phyloP scores from a whole-genome alignment of 2,113 vertebrate genomes.

The Mobula birostris region DNA sequence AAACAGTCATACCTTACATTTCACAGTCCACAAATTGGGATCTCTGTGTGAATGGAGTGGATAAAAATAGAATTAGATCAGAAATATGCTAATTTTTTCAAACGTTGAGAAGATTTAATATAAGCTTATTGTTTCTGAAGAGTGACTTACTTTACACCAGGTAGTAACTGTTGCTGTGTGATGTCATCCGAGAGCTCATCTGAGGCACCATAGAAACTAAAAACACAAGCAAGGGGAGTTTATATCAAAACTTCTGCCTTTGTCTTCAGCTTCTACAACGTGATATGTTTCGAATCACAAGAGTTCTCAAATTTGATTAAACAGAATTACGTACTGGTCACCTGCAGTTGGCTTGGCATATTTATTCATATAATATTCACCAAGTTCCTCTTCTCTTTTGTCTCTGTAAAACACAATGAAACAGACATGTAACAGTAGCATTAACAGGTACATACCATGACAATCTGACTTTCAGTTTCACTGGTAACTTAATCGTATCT shows the following conservation, averaged over 20 bases:
- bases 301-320: neutral
- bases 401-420: conserved; percentile 57
- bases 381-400: conserved; percentile 81
- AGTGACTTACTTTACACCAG: conserved; percentile 78
- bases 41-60: conserved; percentile 55
- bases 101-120: neutral
- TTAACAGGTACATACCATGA: neutral
- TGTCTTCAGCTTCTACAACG: neutral
- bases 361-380: conserved; percentile 93
- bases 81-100: neutral
- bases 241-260: neutral
- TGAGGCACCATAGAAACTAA: conserved; percentile 72
- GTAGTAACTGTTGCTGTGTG: conserved; percentile 87
- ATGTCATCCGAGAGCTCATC: conserved; percentile 92
- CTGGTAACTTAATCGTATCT: neutral
- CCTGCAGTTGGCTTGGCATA: conserved; percentile 81
- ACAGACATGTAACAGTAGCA: neutral
- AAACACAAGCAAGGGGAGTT: conserved; percentile 2
- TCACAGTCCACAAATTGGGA: conserved; percentile 91
- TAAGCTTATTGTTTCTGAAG: neutral
- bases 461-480: neutral
- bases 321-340: conserved; percentile 66
- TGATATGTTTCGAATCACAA: neutral
- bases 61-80: neutral
- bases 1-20: conserved; percentile 70